These are phyloP conservation scores for Pheosia gnoma DNA, from an alignment of 2,888 invertebrate genomes.

Conservation along the genomic window DNA sequence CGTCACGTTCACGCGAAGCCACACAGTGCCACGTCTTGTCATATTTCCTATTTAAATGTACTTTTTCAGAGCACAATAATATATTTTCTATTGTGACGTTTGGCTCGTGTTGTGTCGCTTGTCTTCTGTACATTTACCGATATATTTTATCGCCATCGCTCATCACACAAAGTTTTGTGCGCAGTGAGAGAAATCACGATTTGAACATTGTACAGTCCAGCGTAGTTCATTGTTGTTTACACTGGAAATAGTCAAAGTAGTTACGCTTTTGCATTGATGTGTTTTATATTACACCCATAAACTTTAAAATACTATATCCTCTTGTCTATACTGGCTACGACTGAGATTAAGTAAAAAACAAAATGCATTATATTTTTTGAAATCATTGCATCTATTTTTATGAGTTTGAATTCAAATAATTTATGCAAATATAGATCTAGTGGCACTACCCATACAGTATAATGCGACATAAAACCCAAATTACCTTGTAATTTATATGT, in stretches of 20 bases:
- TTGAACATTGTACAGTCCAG: background rate
- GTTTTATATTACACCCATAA: too few species aligned
- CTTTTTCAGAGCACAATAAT: slow-evolving; percentile 39
- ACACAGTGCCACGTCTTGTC: slow-evolving; percentile 46
- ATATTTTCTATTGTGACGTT: slow-evolving; percentile 34
- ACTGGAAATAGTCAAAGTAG: too few species aligned
- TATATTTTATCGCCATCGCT: background rate
- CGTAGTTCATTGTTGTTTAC: too few species aligned
- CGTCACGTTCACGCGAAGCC: slow-evolving; percentile 55
- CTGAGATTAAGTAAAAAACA: too few species aligned
- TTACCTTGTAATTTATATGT: slow-evolving; percentile 12
- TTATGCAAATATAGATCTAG: background rate
- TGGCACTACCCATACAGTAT: background rate
- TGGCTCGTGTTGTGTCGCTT: slow-evolving; percentile 18
- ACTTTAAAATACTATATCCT: too few species aligned
- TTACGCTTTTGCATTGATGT: too few species aligned
- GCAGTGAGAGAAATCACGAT: background rate
- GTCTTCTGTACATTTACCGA: slow-evolving; percentile 2
- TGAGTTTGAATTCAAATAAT: background rate
- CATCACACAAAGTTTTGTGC: background rate
- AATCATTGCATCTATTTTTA: background rate
- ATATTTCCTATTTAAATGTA: slow-evolving; percentile 53
- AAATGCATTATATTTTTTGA: background rate
- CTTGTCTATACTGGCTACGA: too few species aligned
- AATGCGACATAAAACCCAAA: slow-evolving; percentile 7